A percentile compares a stretch with the other conserved stretches of the same genome.
phyloP scores from a whole-genome alignment of 2,797 vertebrate genomes.

The Enteromius mattozi region DNA sequence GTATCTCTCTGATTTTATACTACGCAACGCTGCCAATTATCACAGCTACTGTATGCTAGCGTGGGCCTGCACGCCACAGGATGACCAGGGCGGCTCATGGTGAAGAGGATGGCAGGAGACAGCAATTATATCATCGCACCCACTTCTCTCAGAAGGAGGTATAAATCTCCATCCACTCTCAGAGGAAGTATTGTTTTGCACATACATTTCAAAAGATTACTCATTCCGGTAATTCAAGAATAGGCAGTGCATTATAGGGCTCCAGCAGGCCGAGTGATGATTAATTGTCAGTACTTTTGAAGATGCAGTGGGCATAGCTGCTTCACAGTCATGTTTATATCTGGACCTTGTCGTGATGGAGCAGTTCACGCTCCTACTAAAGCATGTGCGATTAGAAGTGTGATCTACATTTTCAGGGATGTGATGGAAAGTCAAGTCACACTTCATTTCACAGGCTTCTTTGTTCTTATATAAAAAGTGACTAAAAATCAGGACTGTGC shows the following conservation, averaged over 20 bases:
- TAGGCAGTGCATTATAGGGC: conserved; percentile 70
- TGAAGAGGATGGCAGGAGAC: conserved; percentile 55
- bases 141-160: conserved; percentile 56
- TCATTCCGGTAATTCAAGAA: conserved; percentile 69
- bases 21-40: conserved; percentile 48
- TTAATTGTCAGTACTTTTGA: conserved; percentile 73
- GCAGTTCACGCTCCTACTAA: conserved; percentile 25
- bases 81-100: conserved; percentile 52
- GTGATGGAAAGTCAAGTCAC: conserved; percentile 27
- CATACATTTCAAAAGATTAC: conserved; percentile 74
- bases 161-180: conserved; percentile 55
- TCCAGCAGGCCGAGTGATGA: conserved; percentile 70
- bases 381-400: conserved; percentile 7
- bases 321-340: conserved; percentile 47
- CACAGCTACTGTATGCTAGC: conserved; percentile 39
- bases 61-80: conserved; percentile 36
- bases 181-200: conserved; percentile 66
- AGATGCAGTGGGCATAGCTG: conserved; percentile 49
- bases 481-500: conserved; percentile 12
- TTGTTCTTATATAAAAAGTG: conserved; percentile 20
- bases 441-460: conserved; percentile 2
- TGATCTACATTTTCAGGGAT: conserved; percentile 19
- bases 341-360: conserved; percentile 44
- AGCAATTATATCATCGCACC: conserved; percentile 61
- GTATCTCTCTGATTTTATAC: conserved; percentile 41